Conservation (phyloP, 2,113 vertebrate species). For the Carassius gibelio region DNA sequence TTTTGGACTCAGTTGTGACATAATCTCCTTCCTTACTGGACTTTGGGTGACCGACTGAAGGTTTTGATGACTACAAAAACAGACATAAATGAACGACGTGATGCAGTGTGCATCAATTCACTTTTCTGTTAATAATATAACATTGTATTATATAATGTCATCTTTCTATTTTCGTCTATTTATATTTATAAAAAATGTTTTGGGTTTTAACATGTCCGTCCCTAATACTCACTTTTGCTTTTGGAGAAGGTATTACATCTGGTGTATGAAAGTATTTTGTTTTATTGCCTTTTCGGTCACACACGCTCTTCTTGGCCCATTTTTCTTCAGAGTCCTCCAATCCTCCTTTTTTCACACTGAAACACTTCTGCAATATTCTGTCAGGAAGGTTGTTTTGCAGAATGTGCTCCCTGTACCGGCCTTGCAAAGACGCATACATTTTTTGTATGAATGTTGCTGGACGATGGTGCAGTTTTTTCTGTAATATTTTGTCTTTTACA, state of each 20-base stretch:
- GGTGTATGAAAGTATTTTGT: background rate
- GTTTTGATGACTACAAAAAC: no score
- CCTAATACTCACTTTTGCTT: background rate
- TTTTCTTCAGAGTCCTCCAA: background rate
- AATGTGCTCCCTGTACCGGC: background rate
- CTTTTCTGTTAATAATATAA: no score
- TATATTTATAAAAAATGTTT: background rate
- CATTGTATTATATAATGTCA: no score
- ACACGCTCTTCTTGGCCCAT: background rate
- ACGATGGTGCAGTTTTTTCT: conserved; percentile 5
- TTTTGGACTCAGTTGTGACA: no score
- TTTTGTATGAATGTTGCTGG: background rate
- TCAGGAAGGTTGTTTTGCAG: background rate
- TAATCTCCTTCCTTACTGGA: no score
- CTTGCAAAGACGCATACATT: conserved; percentile 4
- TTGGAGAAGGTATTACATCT: background rate
- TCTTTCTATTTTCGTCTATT: no score
- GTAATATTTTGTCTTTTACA: background rate
- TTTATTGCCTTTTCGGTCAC: background rate
- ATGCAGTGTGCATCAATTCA: no score
- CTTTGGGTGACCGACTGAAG: no score
- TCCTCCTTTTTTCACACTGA: background rate
- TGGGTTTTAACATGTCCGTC: no score
- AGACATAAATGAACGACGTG: no score
- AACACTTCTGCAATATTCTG: background rate